Percentiles rank a stretch among this genome's conserved stretches.
These are phyloP conservation scores for Protobothrops flavoviridis DNA, from an alignment of 2,113 vertebrate species.

Conservation along the genomic window DNA sequence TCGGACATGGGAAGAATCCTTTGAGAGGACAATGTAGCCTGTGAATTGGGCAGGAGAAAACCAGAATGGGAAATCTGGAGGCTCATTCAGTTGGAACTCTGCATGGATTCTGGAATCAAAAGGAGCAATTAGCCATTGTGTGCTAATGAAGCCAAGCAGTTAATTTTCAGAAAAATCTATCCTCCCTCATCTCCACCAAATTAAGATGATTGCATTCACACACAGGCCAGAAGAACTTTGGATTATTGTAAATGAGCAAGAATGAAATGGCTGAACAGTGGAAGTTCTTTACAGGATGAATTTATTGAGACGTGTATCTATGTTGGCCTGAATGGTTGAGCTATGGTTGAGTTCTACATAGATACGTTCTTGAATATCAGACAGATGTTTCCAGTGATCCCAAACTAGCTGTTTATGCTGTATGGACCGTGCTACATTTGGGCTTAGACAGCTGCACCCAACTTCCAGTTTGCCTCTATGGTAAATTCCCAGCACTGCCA, in stretches of 20 bases:
- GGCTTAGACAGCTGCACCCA: background rate
- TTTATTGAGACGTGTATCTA: background rate
- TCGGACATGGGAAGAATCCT: slow-evolving; percentile 87
- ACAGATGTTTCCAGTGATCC: too few species aligned
- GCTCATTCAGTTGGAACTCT: slow-evolving; percentile 96
- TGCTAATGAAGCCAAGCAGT: background rate
- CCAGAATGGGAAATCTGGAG: slow-evolving; percentile 96
- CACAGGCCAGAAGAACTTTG: background rate
- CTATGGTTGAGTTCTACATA: too few species aligned
- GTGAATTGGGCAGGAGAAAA: slow-evolving; percentile 96
- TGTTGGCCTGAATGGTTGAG: background rate
- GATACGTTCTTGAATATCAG: too few species aligned
- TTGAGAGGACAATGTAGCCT: slow-evolving; percentile 88
- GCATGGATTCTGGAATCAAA: slow-evolving; percentile 85
- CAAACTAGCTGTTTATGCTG: too few species aligned
- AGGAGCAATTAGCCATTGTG: slow-evolving; percentile 33
- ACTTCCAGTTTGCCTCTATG: background rate
- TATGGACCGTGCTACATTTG: too few species aligned
- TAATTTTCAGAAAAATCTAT: background rate
- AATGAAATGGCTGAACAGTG: background rate
- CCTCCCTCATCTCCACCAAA: background rate
- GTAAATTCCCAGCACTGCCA: background rate
- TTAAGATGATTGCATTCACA: background rate
- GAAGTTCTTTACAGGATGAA: background rate
- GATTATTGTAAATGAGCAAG: background rate